Percentiles rank a stretch among this genome's conserved stretches.
phyloP scores from a whole-genome alignment of 1,140 invertebrate genomes.

The Cydia pomonella region DNA sequence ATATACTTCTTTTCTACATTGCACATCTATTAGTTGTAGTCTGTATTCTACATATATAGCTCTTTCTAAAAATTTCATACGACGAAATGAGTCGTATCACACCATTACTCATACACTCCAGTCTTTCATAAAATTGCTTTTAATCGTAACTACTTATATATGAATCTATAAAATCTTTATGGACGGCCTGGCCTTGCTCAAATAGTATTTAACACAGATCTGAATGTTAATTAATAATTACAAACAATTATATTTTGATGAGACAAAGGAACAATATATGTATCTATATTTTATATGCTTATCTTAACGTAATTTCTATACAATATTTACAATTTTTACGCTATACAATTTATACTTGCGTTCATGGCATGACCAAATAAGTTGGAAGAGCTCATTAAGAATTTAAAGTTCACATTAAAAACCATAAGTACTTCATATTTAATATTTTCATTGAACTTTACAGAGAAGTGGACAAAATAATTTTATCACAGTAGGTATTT shows the following conservation, averaged over 20 bases:
- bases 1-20: neutral
- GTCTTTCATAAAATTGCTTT: conserved; percentile 65
- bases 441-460: conserved; percentile 25
- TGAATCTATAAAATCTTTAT: conserved; percentile 49
- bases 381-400: conserved; percentile 28
- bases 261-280: conserved; percentile 39
- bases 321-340: conserved; percentile 47
- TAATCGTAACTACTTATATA: conserved; percentile 51
- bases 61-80: neutral
- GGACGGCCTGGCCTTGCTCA: conserved; percentile 73
- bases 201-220: conserved; percentile 42
- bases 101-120: conserved; percentile 43
- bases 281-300: conserved; percentile 34
- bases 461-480: conserved; percentile 19
- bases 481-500: conserved; percentile 33
- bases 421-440: conserved; percentile 18
- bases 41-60: neutral
- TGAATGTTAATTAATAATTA: conserved; percentile 33
- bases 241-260: conserved; percentile 34
- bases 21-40: neutral
- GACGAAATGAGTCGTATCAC: conserved; percentile 2
- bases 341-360: conserved; percentile 32
- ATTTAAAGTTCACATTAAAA: conserved; percentile 10
- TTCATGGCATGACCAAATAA: conserved; percentile 33
- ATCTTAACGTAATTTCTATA: conserved; percentile 39